Percentiles rank a stretch among this genome's conserved stretches.
Conservation (phyloP, 2,888 invertebrate species). For the Mimachlamys varia region DNA sequence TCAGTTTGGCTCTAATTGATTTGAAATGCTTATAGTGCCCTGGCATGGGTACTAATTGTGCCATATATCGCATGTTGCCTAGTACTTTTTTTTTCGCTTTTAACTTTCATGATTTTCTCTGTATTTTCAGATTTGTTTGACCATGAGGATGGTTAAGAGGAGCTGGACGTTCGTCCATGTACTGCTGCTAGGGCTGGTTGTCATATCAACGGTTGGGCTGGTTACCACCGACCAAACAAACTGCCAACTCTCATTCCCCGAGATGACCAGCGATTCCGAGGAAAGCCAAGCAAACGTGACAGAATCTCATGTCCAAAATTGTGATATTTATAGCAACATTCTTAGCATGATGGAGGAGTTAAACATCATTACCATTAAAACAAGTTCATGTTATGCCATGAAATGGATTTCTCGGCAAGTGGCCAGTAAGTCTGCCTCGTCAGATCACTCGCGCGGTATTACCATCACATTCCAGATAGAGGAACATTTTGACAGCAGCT, state of each 20-base stretch:
- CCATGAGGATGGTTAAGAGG: neutral
- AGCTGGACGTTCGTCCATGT: neutral
- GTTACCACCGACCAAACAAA: neutral
- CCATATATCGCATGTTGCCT: too few relatives aligned
- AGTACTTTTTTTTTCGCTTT: too few relatives aligned
- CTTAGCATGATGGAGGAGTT: neutral
- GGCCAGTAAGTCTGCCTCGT: neutral
- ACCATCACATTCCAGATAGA: conserved; percentile 23
- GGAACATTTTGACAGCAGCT: conserved; percentile 23
- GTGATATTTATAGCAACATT: conserved; percentile 14
- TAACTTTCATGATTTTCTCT: neutral
- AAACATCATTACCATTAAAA: neutral
- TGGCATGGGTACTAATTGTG: too few relatives aligned
- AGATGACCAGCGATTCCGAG: neutral
- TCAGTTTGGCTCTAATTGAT: too few relatives aligned
- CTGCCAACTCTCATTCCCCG: neutral
- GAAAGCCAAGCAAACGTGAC: conserved; percentile 4
- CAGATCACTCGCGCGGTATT: neutral
- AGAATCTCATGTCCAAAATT: neutral
- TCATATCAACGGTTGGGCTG: neutral
- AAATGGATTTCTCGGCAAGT: conserved; percentile 6
- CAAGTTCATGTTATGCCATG: neutral
- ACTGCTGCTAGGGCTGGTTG: neutral
- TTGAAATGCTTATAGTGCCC: too few relatives aligned
- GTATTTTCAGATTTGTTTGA: neutral